phyloP scores from a whole-genome alignment of 1,140 invertebrate genomes.

The Achatina immaculata region DNA sequence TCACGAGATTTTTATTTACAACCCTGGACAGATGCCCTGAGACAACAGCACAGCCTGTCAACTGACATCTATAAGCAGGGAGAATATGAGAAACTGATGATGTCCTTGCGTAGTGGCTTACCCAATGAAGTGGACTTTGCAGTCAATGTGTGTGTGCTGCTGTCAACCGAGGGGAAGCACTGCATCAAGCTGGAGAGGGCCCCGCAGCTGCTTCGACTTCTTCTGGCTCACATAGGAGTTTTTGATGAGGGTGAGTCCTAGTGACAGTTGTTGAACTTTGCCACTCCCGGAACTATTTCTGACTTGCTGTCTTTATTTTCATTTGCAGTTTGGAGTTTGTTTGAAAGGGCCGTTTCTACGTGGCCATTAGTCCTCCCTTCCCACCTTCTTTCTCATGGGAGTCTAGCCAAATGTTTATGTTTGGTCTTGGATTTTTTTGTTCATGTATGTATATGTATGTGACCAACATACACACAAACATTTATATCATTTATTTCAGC shows the following conservation, averaged over 20 bases:
- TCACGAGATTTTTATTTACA: too few relatives aligned
- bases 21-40: conserved; percentile 75
- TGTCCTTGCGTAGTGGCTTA: conserved; percentile 91
- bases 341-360: too few relatives aligned
- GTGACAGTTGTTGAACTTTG: conserved; percentile 14
- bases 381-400: neutral
- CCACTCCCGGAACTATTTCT: too few relatives aligned
- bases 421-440: too few relatives aligned
- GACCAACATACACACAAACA: too few relatives aligned
- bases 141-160: conserved; percentile 94
- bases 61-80: conserved; percentile 81
- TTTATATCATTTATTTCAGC: too few relatives aligned
- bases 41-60: conserved; percentile 79
- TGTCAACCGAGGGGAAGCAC: conserved; percentile 94
- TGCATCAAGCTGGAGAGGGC: conserved; percentile 86
- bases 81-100: conserved; percentile 88
- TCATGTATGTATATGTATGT: too few relatives aligned
- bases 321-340: too few relatives aligned
- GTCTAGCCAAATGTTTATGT: too few relatives aligned
- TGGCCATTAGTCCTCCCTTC: too few relatives aligned
- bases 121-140: conserved; percentile 99
- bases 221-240: conserved; percentile 93
- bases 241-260: conserved; percentile 84
- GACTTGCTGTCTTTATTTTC: too few relatives aligned
- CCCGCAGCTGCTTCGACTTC: conserved; percentile 86